phyloP scores from a whole-genome alignment of 2,797 vertebrate genomes.

The Sardinella longiceps region DNA sequence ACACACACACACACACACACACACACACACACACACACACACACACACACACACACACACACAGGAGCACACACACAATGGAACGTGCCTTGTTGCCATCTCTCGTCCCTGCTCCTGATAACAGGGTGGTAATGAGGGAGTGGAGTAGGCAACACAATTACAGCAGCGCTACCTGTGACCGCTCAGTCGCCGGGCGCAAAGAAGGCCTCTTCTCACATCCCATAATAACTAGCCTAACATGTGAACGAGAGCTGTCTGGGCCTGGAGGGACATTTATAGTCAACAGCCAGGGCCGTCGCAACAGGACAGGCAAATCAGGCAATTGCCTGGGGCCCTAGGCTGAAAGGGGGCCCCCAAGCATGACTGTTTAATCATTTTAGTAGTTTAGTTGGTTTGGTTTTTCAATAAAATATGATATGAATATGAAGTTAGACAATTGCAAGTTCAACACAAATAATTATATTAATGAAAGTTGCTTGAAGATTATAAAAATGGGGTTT shows the following conservation, averaged over 20 bases:
- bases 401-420: too few species aligned
- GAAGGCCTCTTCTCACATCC: background rate
- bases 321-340: too few species aligned
- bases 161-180: background rate
- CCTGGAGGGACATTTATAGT: background rate
- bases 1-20: background rate
- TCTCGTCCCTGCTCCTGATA: background rate
- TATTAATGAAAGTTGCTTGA: too few species aligned
- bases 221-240: background rate
- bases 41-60: background rate
- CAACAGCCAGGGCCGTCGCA: too few species aligned
- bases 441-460: too few species aligned
- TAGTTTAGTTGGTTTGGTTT: too few species aligned
- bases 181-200: background rate
- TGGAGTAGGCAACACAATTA: background rate
- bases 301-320: too few species aligned
- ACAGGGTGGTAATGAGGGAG: background rate
- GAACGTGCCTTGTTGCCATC: background rate
- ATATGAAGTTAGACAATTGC: too few species aligned
- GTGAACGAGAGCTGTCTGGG: background rate
- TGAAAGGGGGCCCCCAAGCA: too few species aligned
- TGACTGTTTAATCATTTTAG: too few species aligned
- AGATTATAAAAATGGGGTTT: too few species aligned
- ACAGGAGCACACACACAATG: background rate
- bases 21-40: background rate